Base-by-base conservation (phyloP, 2,113 vertebrate genomes). In the Hyperopisus bebe region DNA sequence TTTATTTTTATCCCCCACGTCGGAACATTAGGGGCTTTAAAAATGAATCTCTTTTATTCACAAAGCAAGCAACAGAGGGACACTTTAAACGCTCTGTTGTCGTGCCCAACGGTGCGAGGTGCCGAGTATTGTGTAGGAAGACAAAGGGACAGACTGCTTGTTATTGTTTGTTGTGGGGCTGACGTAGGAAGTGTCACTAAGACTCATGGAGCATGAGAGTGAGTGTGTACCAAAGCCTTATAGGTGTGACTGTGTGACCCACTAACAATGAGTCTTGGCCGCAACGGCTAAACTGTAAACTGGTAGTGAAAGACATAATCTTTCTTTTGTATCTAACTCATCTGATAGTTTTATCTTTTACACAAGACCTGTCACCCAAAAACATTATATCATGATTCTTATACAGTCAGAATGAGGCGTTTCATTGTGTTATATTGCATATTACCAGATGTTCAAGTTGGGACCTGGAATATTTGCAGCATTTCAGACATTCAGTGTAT, bases 21-120 rank as follows among this genome's bases (percentile, higher is more conserved):
- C 27, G 84, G 51, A 66, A 82, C 27, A 87, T 55, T 82, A 84
- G 35, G 62, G 24, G 9, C n/a, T 88, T 91, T 62, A 91, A 85
- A 90, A 88, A 88, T 90, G 9, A 9, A 82, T 88, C 89, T 86
- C 3, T 74, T 89, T 89, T 66, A 50, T 85, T 58, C 84, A n/a
- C 6, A 89, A 88, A 27, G 62, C 46, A 50, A 27, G 24, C 5
- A 86, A 55, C 9, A 53, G 74, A 55, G 35, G n/a, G 70, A 47
- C 9, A 31, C 6, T 88, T 24, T 47, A 55, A 48, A 27, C 11
- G 27, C 80, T 74, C 3, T 15, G 35, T 70, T 74, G 58, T 39
- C 7, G n/a, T 15, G 8, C 35, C 5, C 8, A 24, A 66, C 44
- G 13, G 70, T n/a, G 13, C 48, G 48, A 11, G 15, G 48, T 51